Evolutionary conservation across 2,797 vertebrate genomes (phyloP).

Genomic region (Enteromius thamalakanensis): DNA sequence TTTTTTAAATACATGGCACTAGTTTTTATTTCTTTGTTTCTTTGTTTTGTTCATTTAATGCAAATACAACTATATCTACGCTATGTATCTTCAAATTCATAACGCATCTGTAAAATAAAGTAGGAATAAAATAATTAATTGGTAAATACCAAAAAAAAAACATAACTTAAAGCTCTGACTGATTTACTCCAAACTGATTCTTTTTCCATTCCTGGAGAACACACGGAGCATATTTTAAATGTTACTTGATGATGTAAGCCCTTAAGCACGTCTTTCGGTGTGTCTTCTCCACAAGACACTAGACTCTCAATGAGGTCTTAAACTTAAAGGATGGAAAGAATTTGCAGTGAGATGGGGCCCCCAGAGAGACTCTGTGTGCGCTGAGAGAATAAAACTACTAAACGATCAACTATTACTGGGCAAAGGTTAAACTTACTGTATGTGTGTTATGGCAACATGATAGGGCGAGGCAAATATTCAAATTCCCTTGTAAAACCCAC

Average conservation of each 20-base stretch:
- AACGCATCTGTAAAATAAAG: not conserved
- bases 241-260: conserved; percentile 73
- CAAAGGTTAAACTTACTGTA: conserved; percentile 26
- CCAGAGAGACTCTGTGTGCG: conserved; percentile 3
- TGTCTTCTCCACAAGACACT: conserved; percentile 53
- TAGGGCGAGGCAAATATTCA: not conserved
- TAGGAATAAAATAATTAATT: not conserved
- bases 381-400: conserved; percentile 13
- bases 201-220: conserved; percentile 43
- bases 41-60: not conserved
- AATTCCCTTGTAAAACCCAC: conserved; percentile 5
- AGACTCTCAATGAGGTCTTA: conserved; percentile 56
- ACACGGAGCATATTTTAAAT: conserved; percentile 57
- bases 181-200: not conserved
- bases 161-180: not conserved
- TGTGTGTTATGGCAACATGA: not conserved
- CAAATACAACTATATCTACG: not conserved
- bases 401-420: conserved; percentile 9
- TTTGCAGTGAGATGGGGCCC: conserved; percentile 54
- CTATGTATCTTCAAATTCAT: not conserved
- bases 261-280: conserved; percentile 72
- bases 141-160: not conserved
- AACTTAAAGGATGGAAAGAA: conserved; percentile 76
- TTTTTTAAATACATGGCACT: too few species aligned
- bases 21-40: not conserved